phyloP scores from a whole-genome alignment of 2,797 vertebrate genomes.

The Knipowitschia caucasica region DNA sequence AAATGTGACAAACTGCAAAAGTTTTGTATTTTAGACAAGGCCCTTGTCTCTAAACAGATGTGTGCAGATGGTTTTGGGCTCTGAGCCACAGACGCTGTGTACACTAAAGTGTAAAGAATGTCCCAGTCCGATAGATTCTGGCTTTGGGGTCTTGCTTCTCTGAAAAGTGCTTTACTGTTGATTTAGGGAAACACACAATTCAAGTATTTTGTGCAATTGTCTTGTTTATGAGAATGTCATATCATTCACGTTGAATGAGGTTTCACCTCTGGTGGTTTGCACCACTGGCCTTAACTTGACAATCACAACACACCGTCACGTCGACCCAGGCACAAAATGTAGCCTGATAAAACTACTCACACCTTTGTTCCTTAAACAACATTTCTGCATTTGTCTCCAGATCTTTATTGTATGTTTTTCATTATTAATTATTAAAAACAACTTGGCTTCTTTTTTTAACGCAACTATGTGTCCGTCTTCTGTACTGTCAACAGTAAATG shows the following conservation, averaged over 20 bases:
- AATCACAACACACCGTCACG: conserved; percentile 2
- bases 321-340: not conserved
- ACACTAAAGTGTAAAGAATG: conserved; percentile 19
- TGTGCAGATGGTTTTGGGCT: too few relatives aligned
- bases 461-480: not conserved
- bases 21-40: not conserved
- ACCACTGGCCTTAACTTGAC: conserved; percentile 46
- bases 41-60: conserved; percentile 3
- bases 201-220: conserved; percentile 20
- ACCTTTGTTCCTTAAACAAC: not conserved
- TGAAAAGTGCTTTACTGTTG: conserved; percentile 37
- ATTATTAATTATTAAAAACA: conserved; percentile 34
- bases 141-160: conserved; percentile 18
- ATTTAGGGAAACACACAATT: conserved; percentile 22
- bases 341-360: not conserved
- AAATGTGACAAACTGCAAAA: not conserved
- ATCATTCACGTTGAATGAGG: conserved; percentile 65
- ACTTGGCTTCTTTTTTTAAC: conserved; percentile 27
- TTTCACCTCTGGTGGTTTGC: conserved; percentile 46
- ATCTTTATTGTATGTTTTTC: conserved; percentile 1
- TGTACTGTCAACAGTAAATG: conserved; percentile 3
- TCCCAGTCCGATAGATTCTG: conserved; percentile 26
- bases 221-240: conserved; percentile 26
- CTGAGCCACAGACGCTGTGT: not conserved
- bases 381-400: not conserved